Percentiles rank a stretch among this genome's conserved stretches.
Evolutionary conservation across 2,888 invertebrate species (phyloP).

Genomic region (Oscheius myriophilus): DNA sequence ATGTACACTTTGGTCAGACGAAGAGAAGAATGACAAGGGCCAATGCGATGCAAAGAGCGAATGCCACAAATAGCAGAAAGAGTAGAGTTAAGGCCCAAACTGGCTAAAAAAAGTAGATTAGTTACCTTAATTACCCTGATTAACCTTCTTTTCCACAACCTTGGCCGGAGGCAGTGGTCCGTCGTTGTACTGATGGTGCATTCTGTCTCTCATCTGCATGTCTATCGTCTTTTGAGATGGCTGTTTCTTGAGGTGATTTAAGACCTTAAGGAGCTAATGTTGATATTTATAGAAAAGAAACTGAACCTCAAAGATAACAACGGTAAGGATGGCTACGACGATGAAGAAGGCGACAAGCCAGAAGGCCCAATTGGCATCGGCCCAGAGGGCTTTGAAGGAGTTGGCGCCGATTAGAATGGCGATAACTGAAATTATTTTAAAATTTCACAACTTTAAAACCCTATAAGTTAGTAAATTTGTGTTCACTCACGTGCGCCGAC

Average conservation of each 20-base stretch:
- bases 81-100: conserved; percentile 13
- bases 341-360: conserved; percentile 28
- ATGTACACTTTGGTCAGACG: conserved; percentile 6
- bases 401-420: conserved; percentile 34
- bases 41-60: conserved; percentile 15
- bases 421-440: conserved; percentile 15
- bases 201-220: conserved; percentile 25
- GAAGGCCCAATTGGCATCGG: conserved; percentile 24
- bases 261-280: not conserved
- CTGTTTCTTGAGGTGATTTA: conserved; percentile 22
- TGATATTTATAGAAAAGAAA: not conserved
- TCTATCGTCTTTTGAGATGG: conserved; percentile 1
- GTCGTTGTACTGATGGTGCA: conserved; percentile 18
- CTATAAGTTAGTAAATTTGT: no score
- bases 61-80: conserved; percentile 21
- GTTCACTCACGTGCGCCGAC: conserved; percentile 27
- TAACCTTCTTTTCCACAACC: conserved; percentile 20
- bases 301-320: conserved; percentile 30
- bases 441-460: no score
- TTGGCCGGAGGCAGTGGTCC: conserved; percentile 19
- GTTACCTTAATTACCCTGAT: no score
- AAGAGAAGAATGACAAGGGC: conserved; percentile 23
- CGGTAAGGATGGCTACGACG: conserved; percentile 18
- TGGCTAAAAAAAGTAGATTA: no score
- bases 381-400: conserved; percentile 28